phyloP scores from a whole-genome alignment of 2,888 invertebrate species.

The Drosophila cracens region DNA sequence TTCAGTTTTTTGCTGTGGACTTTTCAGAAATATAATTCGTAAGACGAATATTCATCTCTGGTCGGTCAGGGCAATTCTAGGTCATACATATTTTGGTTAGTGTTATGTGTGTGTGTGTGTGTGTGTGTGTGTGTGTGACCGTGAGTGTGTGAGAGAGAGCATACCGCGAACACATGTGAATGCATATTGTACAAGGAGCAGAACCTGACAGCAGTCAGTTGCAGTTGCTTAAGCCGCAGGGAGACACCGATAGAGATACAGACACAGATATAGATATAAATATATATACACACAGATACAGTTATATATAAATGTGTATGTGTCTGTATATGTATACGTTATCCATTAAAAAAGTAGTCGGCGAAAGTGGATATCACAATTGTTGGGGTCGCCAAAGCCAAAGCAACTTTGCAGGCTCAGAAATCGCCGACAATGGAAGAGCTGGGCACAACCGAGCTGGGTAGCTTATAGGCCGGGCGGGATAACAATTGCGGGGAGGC shows the following conservation, averaged over 20 bases:
- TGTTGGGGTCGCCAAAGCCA: constrained; percentile 22
- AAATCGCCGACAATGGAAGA: constrained; percentile 45
- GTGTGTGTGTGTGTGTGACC: neutral
- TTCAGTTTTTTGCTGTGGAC: neutral
- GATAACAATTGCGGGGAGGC: neutral
- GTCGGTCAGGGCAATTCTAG: neutral
- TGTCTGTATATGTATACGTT: neutral
- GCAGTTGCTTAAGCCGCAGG: constrained; percentile 38
- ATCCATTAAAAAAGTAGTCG: constrained; percentile 10
- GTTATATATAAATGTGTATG: neutral
- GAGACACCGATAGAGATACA: neutral
- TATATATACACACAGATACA: neutral
- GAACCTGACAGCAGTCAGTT: constrained; percentile 53
- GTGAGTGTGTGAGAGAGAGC: neutral
- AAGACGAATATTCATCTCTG: neutral
- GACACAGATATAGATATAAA: neutral
- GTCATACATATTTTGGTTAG: neutral
- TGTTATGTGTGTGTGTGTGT: neutral
- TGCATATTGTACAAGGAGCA: constrained; percentile 49
- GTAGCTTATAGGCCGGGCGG: neutral
- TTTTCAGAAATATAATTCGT: neutral
- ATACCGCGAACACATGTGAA: constrained; percentile 41
- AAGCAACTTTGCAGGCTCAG: constrained; percentile 14
- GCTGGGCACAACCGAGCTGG: neutral
- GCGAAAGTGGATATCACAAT: constrained; percentile 24